Evolutionary conservation across 2,888 invertebrate species (phyloP).

Genomic region (Scaptomyza polygonia): DNA sequence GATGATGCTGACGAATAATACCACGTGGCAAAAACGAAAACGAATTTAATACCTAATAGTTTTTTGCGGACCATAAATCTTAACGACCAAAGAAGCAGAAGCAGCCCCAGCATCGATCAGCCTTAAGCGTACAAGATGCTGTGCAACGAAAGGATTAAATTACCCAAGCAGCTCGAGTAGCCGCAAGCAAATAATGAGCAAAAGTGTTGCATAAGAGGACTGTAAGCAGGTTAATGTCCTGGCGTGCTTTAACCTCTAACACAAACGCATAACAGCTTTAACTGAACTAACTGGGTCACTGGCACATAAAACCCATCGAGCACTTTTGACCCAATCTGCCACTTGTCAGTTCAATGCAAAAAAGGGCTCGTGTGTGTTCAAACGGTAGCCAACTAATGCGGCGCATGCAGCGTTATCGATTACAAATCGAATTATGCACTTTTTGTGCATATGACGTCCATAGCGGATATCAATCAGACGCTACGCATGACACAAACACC

Average conservation of each 20-base stretch:
- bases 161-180: constrained; percentile 46
- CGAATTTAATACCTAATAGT: constrained; percentile 62
- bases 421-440: constrained; percentile 66
- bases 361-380: constrained; percentile 3
- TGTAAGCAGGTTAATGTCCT: constrained; percentile 72
- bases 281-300: constrained; percentile 66
- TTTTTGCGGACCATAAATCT: constrained; percentile 42
- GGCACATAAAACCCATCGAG: constrained; percentile 57
- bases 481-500: constrained; percentile 11
- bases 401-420: constrained; percentile 56
- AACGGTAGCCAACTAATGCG: constrained; percentile 17
- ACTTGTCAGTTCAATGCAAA: constrained; percentile 33
- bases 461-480: constrained; percentile 53
- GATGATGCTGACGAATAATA: constrained; percentile 45
- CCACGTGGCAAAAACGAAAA: constrained; percentile 61
- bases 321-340: constrained; percentile 42
- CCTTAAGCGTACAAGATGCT: constrained; percentile 54
- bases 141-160: constrained; percentile 64
- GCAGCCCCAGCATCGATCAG: constrained; percentile 48
- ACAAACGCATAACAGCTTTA: constrained; percentile 21
- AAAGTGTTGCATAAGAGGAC: constrained; percentile 31
- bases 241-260: constrained; percentile 69
- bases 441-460: constrained; percentile 19
- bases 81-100: constrained; percentile 29
- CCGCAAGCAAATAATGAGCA: constrained; percentile 31